phyloP scores from a whole-genome alignment of 2,888 invertebrate genomes.

The Eupithecia exiguata region DNA sequence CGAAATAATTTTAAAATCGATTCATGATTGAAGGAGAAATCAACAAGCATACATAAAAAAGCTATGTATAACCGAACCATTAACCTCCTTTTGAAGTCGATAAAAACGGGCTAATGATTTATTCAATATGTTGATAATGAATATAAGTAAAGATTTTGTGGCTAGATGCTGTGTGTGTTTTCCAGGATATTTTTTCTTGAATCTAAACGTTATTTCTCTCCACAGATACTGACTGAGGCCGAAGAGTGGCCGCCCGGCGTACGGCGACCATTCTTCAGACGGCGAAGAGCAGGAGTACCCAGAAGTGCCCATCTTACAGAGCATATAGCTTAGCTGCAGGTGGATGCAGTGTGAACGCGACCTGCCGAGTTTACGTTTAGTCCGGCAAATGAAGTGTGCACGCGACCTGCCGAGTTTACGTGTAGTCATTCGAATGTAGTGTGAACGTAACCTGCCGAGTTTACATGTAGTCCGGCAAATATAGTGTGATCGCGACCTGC shows the following conservation, averaged over 20 bases:
- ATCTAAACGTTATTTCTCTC: not conserved
- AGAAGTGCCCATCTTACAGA: slow-evolving; percentile 37
- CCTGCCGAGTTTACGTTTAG: not conserved
- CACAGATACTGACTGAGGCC: slow-evolving; percentile 78
- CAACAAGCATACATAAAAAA: too few relatives aligned
- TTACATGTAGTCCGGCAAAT: not conserved
- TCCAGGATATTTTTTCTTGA: too few relatives aligned
- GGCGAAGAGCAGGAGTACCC: slow-evolving; percentile 56
- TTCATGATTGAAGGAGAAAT: too few relatives aligned
- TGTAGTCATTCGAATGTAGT: not conserved
- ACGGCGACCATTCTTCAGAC: slow-evolving; percentile 76
- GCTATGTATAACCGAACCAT: too few relatives aligned
- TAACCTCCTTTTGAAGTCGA: too few relatives aligned
- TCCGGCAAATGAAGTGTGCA: not conserved
- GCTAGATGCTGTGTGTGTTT: not conserved
- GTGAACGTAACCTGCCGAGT: not conserved
- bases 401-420: not conserved
- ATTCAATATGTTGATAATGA: too few relatives aligned
- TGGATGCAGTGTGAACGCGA: not conserved
- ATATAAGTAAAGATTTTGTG: not conserved
- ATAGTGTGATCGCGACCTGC: not conserved
- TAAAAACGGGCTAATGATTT: too few relatives aligned
- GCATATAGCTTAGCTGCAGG: slow-evolving; percentile 22
- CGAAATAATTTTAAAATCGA: too few relatives aligned
- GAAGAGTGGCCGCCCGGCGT: slow-evolving; percentile 73